Evolutionary conservation across 1,140 invertebrate species (phyloP).

Genomic region (Drosophila lini): DNA sequence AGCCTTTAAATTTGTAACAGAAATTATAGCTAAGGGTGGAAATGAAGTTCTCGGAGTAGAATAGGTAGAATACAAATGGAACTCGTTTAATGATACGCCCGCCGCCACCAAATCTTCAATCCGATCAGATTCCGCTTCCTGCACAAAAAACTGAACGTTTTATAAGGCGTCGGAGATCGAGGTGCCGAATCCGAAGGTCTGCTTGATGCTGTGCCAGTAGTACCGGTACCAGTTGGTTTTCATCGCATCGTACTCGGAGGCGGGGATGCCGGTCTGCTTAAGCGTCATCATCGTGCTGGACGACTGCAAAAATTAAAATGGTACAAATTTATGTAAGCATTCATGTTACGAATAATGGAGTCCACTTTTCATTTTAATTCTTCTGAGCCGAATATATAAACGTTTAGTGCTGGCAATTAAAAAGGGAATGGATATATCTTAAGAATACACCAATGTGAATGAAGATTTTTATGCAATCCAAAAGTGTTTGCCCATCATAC

Average conservation of each 20-base stretch:
- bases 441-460: no score
- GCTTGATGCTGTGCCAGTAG: constrained; percentile 96
- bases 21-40: constrained; percentile 63
- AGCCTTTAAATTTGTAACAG: constrained; percentile 50
- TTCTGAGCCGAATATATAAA: no score
- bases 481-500: no score
- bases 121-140: constrained; percentile 6
- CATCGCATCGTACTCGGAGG: constrained; percentile 91
- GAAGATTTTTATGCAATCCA: no score
- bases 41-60: constrained; percentile 50
- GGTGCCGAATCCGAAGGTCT: constrained; percentile 95
- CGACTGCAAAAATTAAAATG: constrained; percentile 84
- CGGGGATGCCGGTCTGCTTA: constrained; percentile 92
- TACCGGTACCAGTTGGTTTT: constrained; percentile 95
- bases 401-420: no score
- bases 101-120: constrained; percentile 15
- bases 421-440: no score
- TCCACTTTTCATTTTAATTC: no score
- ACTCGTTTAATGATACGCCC: constrained; percentile 28
- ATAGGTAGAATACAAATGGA: constrained; percentile 26
- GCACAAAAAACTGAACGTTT: constrained; percentile 23
- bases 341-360: neutral
- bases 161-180: constrained; percentile 84
- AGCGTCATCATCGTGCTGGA: constrained; percentile 93
- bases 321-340: neutral